Conservation (phyloP, 92 coral and sea anemone species). For the Siderastrea radians region DNA sequence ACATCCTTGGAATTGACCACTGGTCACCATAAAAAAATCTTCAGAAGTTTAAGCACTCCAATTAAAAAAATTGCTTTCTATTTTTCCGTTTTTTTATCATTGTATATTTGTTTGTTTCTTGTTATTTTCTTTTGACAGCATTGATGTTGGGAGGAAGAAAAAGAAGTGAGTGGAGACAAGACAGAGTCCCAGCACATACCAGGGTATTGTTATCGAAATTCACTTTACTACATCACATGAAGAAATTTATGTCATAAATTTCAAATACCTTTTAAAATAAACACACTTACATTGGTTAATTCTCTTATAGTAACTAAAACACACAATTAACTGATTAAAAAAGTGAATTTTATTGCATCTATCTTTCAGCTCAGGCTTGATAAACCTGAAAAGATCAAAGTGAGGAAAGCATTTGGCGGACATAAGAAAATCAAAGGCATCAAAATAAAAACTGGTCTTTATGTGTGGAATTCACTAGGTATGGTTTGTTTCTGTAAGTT, state of each 20-base stretch:
- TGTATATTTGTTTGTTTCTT: too few relatives aligned
- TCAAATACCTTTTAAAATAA: too few relatives aligned
- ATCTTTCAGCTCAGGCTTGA: constrained; percentile 80
- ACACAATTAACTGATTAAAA: too few relatives aligned
- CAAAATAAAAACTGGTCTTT: constrained; percentile 83
- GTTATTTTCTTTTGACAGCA: background rate
- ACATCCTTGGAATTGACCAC: too few relatives aligned
- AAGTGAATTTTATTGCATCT: background rate
- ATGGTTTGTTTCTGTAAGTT: background rate
- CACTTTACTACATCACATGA: background rate
- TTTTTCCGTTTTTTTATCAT: too few relatives aligned
- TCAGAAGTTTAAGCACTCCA: too few relatives aligned
- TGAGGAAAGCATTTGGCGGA: constrained; percentile 97
- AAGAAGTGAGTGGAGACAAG: constrained; percentile 94
- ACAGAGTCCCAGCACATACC: constrained; percentile 92
- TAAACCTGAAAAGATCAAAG: constrained; percentile 85
- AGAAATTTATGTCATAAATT: background rate
- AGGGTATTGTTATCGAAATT: constrained; percentile 61
- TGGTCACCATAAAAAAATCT: too few relatives aligned
- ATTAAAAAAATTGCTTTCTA: too few relatives aligned
- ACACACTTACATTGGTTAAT: too few relatives aligned
- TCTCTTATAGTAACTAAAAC: too few relatives aligned
- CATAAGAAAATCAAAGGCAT: constrained; percentile 87
- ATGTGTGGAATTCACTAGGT: constrained; percentile 89
- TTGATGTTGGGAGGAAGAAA: constrained; percentile 78